phyloP scores from a whole-genome alignment of 2,113 vertebrate species.

The Perca flavescens region DNA sequence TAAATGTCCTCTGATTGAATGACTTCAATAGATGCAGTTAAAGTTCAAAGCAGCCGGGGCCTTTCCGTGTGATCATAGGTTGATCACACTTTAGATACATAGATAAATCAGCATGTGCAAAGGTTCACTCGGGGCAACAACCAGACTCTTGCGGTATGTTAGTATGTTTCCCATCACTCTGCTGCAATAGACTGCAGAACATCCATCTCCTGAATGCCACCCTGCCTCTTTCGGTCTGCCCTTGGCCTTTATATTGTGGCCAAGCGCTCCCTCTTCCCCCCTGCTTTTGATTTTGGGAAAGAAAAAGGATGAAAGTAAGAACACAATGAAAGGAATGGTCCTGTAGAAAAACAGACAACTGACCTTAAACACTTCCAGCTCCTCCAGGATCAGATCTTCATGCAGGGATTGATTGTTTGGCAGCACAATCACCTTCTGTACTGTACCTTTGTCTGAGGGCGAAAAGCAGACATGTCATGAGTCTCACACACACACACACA shows the following conservation, averaged over 20 bases:
- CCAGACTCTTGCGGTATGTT: conserved; percentile 22
- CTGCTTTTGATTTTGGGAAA: conserved; percentile 64
- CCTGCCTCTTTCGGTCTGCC: conserved; percentile 36
- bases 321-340: not conserved
- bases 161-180: conserved; percentile 67
- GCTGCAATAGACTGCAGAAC: conserved; percentile 35
- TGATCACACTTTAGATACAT: conserved; percentile 18
- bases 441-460: conserved; percentile 91
- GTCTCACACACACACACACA: not conserved
- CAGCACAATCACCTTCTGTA: conserved; percentile 96
- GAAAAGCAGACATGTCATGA: conserved; percentile 33
- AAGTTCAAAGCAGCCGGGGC: conserved; percentile 38
- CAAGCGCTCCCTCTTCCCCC: conserved; percentile 6
- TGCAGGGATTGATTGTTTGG: conserved; percentile 90
- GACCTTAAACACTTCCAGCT: conserved; percentile 98
- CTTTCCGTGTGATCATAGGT: conserved; percentile 43
- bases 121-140: conserved; percentile 33
- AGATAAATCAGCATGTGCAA: conserved; percentile 38
- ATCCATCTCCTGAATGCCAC: conserved; percentile 59
- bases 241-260: conserved; percentile 56
- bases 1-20: conserved; percentile 16
- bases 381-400: conserved; percentile 96
- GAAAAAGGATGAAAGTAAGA: conserved; percentile 53
- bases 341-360: conserved; percentile 31
- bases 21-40: conserved; percentile 1